These are phyloP conservation scores for Hyppa rectilinea DNA, from an alignment of 2,888 invertebrate genomes.

Conservation along the genomic window DNA sequence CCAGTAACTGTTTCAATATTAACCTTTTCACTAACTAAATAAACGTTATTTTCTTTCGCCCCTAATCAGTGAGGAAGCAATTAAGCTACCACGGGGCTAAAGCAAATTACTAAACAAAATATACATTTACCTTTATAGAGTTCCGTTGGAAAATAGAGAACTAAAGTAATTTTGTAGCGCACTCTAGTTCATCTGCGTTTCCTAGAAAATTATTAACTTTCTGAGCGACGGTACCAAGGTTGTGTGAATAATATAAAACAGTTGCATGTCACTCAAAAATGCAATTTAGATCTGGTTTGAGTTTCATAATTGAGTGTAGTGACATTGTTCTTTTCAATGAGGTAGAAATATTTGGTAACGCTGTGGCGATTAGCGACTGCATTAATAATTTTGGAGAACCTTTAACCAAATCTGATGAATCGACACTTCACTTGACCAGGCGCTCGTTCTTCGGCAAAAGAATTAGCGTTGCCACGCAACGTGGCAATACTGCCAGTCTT, in stretches of 20 bases:
- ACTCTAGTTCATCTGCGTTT: background rate
- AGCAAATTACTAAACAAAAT: conserved; percentile 31
- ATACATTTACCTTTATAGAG: conserved; percentile 12
- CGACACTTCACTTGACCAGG: too few species aligned
- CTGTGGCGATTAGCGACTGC: background rate
- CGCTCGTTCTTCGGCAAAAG: too few species aligned
- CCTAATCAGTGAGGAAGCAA: conserved; percentile 45
- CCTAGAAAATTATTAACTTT: background rate
- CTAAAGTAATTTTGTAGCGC: background rate
- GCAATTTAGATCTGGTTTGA: too few species aligned
- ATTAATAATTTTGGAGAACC: background rate
- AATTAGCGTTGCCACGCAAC: too few species aligned
- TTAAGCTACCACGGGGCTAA: conserved; percentile 28
- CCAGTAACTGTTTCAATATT: conserved; percentile 24
- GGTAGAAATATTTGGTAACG: background rate
- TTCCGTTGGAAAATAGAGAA: background rate
- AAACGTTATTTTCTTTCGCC: conserved; percentile 39
- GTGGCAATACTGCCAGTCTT: too few species aligned
- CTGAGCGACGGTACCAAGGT: background rate
- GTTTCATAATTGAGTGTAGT: too few species aligned
- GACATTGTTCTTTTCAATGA: too few species aligned
- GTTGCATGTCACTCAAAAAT: background rate
- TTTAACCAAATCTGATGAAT: background rate
- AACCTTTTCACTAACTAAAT: conserved; percentile 33
- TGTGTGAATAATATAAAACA: background rate